A percentile compares a stretch with the other conserved stretches of the same genome.
phyloP scores from a whole-genome alignment of 37 sponge, comb jelly and placozoan species.

The Theonella swinhoei region DNA sequence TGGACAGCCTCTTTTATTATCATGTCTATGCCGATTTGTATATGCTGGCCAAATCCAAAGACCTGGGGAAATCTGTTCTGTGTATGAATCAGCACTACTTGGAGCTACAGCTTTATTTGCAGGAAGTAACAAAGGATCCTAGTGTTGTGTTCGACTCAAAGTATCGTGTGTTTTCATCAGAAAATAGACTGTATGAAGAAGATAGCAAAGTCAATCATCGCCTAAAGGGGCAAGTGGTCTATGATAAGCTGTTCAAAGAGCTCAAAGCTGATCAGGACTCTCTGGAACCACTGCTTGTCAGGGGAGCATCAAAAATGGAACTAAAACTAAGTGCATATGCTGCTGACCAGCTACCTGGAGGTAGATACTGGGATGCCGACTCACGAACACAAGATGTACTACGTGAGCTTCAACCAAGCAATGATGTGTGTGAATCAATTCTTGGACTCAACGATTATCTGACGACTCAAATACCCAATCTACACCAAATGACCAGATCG shows the following conservation, averaged over 20 bases:
- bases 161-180: constrained; percentile 10
- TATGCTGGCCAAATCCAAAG: constrained; percentile 52
- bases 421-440: constrained; percentile 3
- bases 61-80: constrained; percentile 25
- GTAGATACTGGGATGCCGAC: constrained; percentile 50
- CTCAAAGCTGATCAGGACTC: not conserved
- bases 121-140: constrained; percentile 1
- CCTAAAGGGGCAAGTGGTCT: constrained; percentile 4
- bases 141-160: constrained; percentile 13
- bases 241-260: constrained; percentile 33
- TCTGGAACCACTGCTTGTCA: constrained; percentile 4
- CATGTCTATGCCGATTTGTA: constrained; percentile 42
- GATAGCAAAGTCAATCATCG: constrained; percentile 24
- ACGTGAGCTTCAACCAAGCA: constrained; percentile 5
- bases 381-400: not conserved
- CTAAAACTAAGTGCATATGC: constrained; percentile 50
- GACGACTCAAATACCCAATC: not conserved
- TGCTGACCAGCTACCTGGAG: constrained; percentile 48
- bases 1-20: constrained; percentile 42
- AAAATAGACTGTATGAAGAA: constrained; percentile 1
- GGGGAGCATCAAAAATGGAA: constrained; percentile 46
- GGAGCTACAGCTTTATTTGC: constrained; percentile 16
- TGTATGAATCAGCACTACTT: constrained; percentile 44
- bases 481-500: constrained; percentile 9
- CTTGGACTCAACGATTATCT: constrained; percentile 3